A percentile compares a stretch with the other conserved stretches of the same genome.
These are phyloP conservation scores for Aphelenchoides avenae DNA, from an alignment of 1,140 invertebrate species.

Conservation along the genomic window DNA sequence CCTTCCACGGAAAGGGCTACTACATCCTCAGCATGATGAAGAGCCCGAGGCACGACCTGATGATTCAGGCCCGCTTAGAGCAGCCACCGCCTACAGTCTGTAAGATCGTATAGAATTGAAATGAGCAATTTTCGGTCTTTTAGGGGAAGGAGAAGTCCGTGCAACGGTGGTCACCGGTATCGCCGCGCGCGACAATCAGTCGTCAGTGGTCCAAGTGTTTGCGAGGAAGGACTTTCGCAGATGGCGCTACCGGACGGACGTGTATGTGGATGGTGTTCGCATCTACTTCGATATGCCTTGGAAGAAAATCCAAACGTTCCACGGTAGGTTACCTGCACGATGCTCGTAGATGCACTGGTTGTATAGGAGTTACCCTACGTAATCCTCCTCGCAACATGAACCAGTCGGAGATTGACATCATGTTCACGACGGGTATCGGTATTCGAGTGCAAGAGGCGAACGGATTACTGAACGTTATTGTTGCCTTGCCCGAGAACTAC, in stretches of 20 bases:
- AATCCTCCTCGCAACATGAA: conserved; percentile 83
- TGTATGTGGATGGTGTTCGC: conserved; percentile 76
- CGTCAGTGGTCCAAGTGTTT: conserved; percentile 77
- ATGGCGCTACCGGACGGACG: conserved; percentile 84
- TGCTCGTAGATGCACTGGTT: not conserved
- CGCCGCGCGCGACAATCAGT: conserved; percentile 70
- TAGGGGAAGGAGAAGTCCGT: conserved; percentile 63
- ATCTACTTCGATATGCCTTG: conserved; percentile 75
- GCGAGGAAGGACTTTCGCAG: conserved; percentile 74
- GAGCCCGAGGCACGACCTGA: conserved; percentile 73
- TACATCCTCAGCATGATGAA: conserved; percentile 78
- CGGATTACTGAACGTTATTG: conserved; percentile 77
- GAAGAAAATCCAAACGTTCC: conserved; percentile 47
- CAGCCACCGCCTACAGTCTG: conserved; percentile 39
- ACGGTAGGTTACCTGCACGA: too few species aligned
- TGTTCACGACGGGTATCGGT: conserved; percentile 87
- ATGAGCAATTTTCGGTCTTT: conserved; percentile 24
- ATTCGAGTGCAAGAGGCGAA: conserved; percentile 83
- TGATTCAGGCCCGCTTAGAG: conserved; percentile 67
- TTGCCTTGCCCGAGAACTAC: conserved; percentile 78
- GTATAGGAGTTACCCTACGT: conserved; percentile 76
- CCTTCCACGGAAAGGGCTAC: conserved; percentile 91
- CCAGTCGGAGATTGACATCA: conserved; percentile 86
- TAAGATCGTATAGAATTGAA: not conserved
- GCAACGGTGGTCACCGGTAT: conserved; percentile 82